A percentile compares a stretch with the other conserved stretches of the same genome.
These are phyloP conservation scores for Chironex yamaguchii DNA, from an alignment of 30 jellyfish, hydroid and myxozoan species.

Conservation along the genomic window DNA sequence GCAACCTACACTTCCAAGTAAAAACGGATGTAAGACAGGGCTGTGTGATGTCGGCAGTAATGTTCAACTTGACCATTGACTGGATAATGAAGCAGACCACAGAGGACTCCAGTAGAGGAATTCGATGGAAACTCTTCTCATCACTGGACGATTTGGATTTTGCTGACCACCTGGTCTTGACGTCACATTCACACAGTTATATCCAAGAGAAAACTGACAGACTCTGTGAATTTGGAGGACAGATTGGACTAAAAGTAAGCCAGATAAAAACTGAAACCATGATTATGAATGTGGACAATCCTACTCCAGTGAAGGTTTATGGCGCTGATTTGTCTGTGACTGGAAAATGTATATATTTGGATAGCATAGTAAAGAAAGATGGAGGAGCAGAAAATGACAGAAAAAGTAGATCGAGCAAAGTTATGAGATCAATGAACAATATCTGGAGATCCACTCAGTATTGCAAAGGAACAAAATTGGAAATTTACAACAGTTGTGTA, in stretches of 20 bases:
- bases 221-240: background rate
- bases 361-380: background rate
- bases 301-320: background rate
- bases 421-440: background rate
- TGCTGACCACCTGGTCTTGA: no score
- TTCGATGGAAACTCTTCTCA: no score
- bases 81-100: no score
- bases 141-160: no score
- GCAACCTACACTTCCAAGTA: background rate
- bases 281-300: background rate
- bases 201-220: background rate
- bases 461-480: background rate
- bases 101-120: no score
- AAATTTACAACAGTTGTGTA: background rate
- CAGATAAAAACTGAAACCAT: background rate
- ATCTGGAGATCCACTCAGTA: background rate
- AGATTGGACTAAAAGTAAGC: background rate
- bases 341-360: background rate
- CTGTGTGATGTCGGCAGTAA: background rate
- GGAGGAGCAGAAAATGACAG: background rate
- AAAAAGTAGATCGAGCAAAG: background rate
- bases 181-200: no score
- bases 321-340: background rate
- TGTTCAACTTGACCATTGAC: background rate
- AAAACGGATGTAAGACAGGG: background rate